Evolutionary conservation across 2,888 invertebrate genomes (phyloP), one percentile per base, ranked within the genome.

Genomic region (Brachyptera risi): DNA sequence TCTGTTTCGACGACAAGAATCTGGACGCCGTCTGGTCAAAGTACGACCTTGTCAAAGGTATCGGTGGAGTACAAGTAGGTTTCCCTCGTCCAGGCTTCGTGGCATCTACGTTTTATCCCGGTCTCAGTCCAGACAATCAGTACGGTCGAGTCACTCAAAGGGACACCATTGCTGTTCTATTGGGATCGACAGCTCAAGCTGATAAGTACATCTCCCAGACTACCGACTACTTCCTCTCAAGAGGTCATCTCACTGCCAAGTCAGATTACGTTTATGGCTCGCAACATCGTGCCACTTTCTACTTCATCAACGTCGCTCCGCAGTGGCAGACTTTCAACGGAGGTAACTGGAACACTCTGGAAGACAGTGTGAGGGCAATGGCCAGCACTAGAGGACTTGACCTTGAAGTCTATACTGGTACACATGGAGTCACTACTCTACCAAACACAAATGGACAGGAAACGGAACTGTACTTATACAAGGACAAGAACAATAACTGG

Each of bases 231-330:
- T 78, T 68, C 68, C 69, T 86, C 54, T 73, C 85, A 0, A 78
- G 83, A 51, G 86, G 85, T 1, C 86, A 86, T 68, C 73, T 85
- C 44, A 73, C 80, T 0, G 83, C 86, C 1, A 84, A 82, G 69
- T 79, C 78, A 13, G 86, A 86, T 71, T 83, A 79, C 66, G 74
- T 84, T 13, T 83, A 79, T 66, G 82, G 80, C 0, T 73, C 79
- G 7, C 81, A 80, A 40, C 83, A 85, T 67, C 73, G 77, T 1
- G 72, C 82, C 0, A 81, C 83, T 0, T 86, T 85, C 72, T 83
- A 82, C 71, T 85, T 82, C 68, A 74, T 85, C 56, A 87, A 87
- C 68, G 79, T 79, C 1, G 82, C 82, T 1, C 86, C 86, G 1
- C 87, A 87, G 66, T 87, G 86, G 86, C 82, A 51, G 26, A 51